These are phyloP conservation scores for Halocynthia roretzi DNA, from an alignment of 23 tunicate genomes.

Conservation along the genomic window DNA sequence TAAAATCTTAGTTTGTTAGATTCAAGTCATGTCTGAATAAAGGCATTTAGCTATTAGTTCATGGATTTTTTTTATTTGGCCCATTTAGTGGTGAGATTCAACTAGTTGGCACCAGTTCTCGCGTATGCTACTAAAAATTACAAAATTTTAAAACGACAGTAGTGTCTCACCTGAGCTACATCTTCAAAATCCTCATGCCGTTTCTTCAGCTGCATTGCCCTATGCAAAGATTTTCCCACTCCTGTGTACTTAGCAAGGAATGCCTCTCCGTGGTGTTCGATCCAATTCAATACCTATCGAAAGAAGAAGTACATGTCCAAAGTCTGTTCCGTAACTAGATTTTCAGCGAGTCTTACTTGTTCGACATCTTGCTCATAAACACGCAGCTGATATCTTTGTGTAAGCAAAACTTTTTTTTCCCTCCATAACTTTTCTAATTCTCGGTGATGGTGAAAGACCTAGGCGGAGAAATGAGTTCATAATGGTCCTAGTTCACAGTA, in stretches of 20 bases:
- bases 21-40: too few relatives aligned
- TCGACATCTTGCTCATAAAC: conserved; percentile 94
- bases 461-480: background rate
- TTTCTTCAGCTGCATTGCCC: conserved; percentile 78
- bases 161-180: conserved; percentile 42
- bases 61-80: too few relatives aligned
- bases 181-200: conserved; percentile 95
- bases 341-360: conserved; percentile 36
- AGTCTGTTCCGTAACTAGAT: background rate
- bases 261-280: conserved; percentile 85
- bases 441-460: conserved; percentile 89
- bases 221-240: conserved; percentile 75
- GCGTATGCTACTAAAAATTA: too few relatives aligned
- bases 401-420: conserved; percentile 61
- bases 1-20: too few relatives aligned
- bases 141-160: too few relatives aligned
- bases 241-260: conserved; percentile 90
- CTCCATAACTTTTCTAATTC: conserved; percentile 88
- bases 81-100: too few relatives aligned
- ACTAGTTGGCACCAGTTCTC: too few relatives aligned
- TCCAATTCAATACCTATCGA: conserved; percentile 80
- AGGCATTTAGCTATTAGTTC: too few relatives aligned
- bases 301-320: background rate
- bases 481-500: background rate
- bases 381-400: conserved; percentile 80